Conservation (phyloP, 2,888 invertebrate species). For the Onchidella celtica region DNA sequence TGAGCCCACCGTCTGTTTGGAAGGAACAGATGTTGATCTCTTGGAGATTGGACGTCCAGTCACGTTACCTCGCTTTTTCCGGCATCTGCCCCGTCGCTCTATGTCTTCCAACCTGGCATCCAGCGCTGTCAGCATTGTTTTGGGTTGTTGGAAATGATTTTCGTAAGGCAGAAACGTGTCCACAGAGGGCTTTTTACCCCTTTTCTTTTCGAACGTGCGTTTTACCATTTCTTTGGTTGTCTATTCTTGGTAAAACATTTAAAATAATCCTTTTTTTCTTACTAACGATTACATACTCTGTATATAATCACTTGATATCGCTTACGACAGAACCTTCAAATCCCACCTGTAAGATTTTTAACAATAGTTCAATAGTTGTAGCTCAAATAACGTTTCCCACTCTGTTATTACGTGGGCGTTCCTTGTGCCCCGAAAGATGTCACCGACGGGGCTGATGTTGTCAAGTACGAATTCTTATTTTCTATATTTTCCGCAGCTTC, state of each 20-base stretch:
- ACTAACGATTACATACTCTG: too few relatives aligned
- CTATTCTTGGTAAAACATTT: not conserved
- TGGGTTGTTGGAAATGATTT: not conserved
- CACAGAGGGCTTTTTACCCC: not conserved
- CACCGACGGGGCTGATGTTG: too few relatives aligned
- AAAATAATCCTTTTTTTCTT: too few relatives aligned
- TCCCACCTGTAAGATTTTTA: too few relatives aligned
- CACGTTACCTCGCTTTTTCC: not conserved
- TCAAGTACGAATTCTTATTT: too few relatives aligned
- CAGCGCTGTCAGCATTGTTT: not conserved
- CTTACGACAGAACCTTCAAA: too few relatives aligned
- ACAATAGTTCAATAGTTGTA: too few relatives aligned
- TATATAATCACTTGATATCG: too few relatives aligned
- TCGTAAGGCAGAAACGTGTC: not conserved
- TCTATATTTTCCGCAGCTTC: too few relatives aligned
- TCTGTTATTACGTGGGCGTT: too few relatives aligned
- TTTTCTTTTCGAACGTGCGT: not conserved
- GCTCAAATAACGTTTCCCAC: too few relatives aligned
- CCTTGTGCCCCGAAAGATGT: too few relatives aligned
- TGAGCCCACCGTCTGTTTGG: not conserved
- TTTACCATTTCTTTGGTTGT: not conserved
- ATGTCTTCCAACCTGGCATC: conserved; percentile 16
- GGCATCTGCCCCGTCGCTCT: conserved; percentile 6
- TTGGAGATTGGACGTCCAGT: not conserved
- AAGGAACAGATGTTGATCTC: conserved; percentile 7